phyloP scores from a whole-genome alignment of 2,888 invertebrate species.

The Lasioglossum zephyrum region DNA sequence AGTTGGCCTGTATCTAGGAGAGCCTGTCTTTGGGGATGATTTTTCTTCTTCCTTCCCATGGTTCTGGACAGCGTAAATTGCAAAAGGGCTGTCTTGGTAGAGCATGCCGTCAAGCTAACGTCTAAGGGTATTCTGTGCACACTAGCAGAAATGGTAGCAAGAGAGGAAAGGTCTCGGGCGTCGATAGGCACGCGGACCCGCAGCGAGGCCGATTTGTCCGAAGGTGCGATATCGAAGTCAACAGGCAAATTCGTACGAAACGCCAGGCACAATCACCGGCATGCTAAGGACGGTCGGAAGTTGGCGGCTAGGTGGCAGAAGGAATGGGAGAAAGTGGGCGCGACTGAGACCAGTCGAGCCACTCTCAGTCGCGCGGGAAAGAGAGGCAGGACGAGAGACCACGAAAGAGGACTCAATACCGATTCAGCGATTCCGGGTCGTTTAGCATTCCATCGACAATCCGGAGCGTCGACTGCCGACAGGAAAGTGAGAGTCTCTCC shows the following conservation, averaged over 20 bases:
- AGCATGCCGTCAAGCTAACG: background rate
- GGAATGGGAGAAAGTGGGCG: slow-evolving; percentile 50
- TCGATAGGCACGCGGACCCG: background rate
- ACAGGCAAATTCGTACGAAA: slow-evolving; percentile 69
- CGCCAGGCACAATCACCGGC: slow-evolving; percentile 60
- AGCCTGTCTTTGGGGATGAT: background rate
- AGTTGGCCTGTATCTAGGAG: background rate
- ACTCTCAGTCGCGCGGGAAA: slow-evolving; percentile 29
- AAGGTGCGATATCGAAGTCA: slow-evolving; percentile 64
- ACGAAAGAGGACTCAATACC: slow-evolving; percentile 71
- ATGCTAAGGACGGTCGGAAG: slow-evolving; percentile 57
- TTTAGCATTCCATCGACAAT: slow-evolving; percentile 78
- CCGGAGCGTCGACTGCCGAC: slow-evolving; percentile 68
- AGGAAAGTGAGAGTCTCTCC: slow-evolving; percentile 76
- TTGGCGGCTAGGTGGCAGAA: slow-evolving; percentile 61
- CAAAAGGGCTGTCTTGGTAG: background rate
- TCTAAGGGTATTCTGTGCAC: background rate
- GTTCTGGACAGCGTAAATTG: too few species aligned
- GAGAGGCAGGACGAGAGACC: slow-evolving; percentile 54
- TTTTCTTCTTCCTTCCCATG: background rate
- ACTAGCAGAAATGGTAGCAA: background rate
- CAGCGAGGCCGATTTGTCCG: slow-evolving; percentile 22
- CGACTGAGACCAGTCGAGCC: slow-evolving; percentile 24
- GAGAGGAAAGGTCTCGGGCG: background rate
- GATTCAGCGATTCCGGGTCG: slow-evolving; percentile 76